Conservation (phyloP, 2,797 vertebrate genomes). For the Pelodytes ibericus region DNA sequence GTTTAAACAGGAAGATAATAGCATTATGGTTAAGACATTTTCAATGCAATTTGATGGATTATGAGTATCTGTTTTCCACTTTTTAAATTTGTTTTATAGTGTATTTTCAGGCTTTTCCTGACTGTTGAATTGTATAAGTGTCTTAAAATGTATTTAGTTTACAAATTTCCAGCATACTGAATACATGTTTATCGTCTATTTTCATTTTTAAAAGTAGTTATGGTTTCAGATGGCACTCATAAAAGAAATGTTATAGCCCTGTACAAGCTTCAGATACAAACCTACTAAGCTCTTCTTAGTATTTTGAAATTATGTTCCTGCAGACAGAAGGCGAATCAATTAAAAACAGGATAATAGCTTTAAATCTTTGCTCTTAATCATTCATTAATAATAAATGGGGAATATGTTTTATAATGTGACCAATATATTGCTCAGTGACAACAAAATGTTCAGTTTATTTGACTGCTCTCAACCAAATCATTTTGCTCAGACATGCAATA, state of each 20-base stretch:
- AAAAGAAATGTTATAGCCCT: conserved; percentile 85
- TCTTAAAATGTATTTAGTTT: too few relatives aligned
- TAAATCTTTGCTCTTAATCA: conserved; percentile 77
- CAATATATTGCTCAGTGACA: conserved; percentile 73
- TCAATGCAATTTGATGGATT: too few relatives aligned
- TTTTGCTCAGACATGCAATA: conserved; percentile 72
- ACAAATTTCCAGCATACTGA: too few relatives aligned
- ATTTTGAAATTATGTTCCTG: conserved; percentile 80
- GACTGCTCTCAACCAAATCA: conserved; percentile 70
- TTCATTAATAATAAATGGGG: conserved; percentile 64
- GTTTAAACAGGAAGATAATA: too few relatives aligned
- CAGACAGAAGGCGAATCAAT: conserved; percentile 83
- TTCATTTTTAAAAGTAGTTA: conserved; percentile 68
- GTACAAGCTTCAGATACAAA: conserved; percentile 76
- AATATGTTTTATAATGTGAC: conserved; percentile 64
- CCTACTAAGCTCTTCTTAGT: conserved; percentile 60
- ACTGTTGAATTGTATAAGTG: too few relatives aligned
- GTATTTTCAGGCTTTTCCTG: too few relatives aligned
- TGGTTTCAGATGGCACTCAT: conserved; percentile 69
- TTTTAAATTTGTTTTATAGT: too few relatives aligned
- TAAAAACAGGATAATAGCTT: conserved; percentile 83
- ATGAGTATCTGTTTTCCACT: too few relatives aligned
- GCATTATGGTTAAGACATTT: too few relatives aligned
- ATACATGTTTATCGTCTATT: too few relatives aligned
- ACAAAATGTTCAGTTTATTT: conserved; percentile 72